Evolutionary conservation across 1,140 invertebrate genomes (phyloP).

Genomic region (Nymphalis io): DNA sequence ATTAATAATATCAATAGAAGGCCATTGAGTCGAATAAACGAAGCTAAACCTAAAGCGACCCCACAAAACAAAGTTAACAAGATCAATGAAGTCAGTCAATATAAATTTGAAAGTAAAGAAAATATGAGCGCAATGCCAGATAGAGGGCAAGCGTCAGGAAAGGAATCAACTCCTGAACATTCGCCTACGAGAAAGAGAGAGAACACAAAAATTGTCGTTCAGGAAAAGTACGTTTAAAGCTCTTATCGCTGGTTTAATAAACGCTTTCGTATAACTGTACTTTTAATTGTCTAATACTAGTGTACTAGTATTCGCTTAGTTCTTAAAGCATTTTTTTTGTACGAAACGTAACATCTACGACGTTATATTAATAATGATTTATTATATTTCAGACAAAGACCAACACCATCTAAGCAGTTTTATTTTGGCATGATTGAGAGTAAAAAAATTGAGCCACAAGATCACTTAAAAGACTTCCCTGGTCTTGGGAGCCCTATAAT

Average conservation of each 20-base stretch:
- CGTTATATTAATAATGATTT: too few relatives aligned
- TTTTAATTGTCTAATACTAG: too few relatives aligned
- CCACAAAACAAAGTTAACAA: constrained; percentile 43
- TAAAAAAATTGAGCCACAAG: constrained; percentile 58
- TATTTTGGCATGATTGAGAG: constrained; percentile 88
- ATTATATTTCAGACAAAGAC: constrained; percentile 49
- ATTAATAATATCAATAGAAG: constrained; percentile 50
- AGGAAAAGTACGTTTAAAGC: constrained; percentile 55
- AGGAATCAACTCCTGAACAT: constrained; percentile 82
- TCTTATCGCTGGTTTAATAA: too few relatives aligned
- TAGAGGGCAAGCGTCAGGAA: constrained; percentile 82
- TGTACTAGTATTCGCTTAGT: too few relatives aligned
- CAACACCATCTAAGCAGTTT: constrained; percentile 84
- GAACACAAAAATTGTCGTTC: constrained; percentile 29
- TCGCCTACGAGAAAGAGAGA: constrained; percentile 72
- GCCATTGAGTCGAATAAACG: constrained; percentile 58
- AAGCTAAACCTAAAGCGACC: constrained; percentile 54
- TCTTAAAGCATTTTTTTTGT: too few relatives aligned
- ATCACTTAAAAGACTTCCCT: constrained; percentile 76
- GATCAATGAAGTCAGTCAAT: constrained; percentile 53
- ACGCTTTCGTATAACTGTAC: too few relatives aligned
- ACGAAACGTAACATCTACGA: too few relatives aligned
- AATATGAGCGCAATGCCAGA: constrained; percentile 62
- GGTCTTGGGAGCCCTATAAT: constrained; percentile 70
- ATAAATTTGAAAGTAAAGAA: constrained; percentile 62